Evolutionary conservation across 2,888 invertebrate species (phyloP), one percentile per base, ranked within the genome.

Genomic region (Ophonus ardosiacus): DNA sequence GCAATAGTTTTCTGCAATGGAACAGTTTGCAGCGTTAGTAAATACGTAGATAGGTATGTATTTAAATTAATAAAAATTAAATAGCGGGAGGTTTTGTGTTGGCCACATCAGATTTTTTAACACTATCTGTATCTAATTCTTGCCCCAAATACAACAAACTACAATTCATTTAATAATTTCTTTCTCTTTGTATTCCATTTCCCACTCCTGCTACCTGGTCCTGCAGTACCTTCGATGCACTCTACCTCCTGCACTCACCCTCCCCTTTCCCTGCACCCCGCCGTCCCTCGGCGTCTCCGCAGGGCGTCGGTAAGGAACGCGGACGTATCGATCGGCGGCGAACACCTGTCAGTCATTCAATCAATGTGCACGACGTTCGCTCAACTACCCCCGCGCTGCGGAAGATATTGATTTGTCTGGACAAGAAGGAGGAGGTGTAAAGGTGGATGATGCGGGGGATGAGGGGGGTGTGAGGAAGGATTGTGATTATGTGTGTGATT

Each of bases 281-380:
- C 15, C 21, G 63, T 7, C 59, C 17, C 6, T 56, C 3, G 24
- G 13, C 8, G 63, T 21, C 21, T 59, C 59, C 13, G 24, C 59
- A 21, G 43, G 74, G 8, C 13, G 61, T 7, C 31, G 51, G 82
- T 10, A 63, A 78, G 57, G 59, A 76, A 56, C 63, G 84, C 80
- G 85, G 80, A 79, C 85, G 68, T 85, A 85, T 85, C 85, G 85
- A 85, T 85, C 85, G 59, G 68, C 68, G 18, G n/a, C 59, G 85
- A 85, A 85, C 89, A 90, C 90, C 90, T 90, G 90, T 90, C 90
- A 90, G 90, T 90, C 90, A 90, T 90, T 90, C 90, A 90, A 90
- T 90, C 90, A 90, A 85, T 85, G 85, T 85, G 40, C 59, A 71
- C 71, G 68, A 56, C 81, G 68, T 68, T 18, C 84, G 24, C 56